These are phyloP conservation scores for Centropyge bicolor DNA, from an alignment of 2,797 vertebrate species.

Conservation along the genomic window DNA sequence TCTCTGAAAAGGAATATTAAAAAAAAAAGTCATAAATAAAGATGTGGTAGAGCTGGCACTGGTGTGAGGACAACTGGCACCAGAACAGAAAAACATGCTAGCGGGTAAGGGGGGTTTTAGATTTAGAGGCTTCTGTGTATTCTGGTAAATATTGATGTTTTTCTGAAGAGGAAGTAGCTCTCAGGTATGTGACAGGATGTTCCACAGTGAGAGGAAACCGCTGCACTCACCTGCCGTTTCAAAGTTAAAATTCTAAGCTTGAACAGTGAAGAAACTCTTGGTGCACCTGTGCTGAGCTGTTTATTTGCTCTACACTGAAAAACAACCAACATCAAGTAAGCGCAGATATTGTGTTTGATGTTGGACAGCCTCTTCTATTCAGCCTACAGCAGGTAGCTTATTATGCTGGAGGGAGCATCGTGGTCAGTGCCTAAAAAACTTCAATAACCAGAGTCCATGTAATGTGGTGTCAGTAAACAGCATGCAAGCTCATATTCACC, in stretches of 20 bases:
- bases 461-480: slow-evolving; percentile 26
- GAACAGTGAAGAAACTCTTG: slow-evolving; percentile 25
- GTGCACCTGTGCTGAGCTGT: slow-evolving; percentile 48
- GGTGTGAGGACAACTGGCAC: slow-evolving; percentile 69
- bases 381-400: background rate
- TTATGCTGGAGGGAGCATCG: background rate
- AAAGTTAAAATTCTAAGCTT: slow-evolving; percentile 47
- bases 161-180: slow-evolving; percentile 77
- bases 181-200: slow-evolving; percentile 74
- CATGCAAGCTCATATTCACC: slow-evolving; percentile 19
- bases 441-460: slow-evolving; percentile 15
- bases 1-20: slow-evolving; percentile 72
- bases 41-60: slow-evolving; percentile 78
- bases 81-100: slow-evolving; percentile 67
- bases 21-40: slow-evolving; percentile 80
- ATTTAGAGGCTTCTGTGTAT: slow-evolving; percentile 67
- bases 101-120: slow-evolving; percentile 34
- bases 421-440: slow-evolving; percentile 23
- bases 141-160: slow-evolving; percentile 86
- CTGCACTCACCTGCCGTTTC: slow-evolving; percentile 65
- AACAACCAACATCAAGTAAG: slow-evolving; percentile 26
- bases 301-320: slow-evolving; percentile 20
- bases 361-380: slow-evolving; percentile 7
- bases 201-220: slow-evolving; percentile 64
- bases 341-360: slow-evolving; percentile 12